Percentiles rank a stretch among this genome's conserved stretches.
Evolutionary conservation across 2,113 vertebrate species (phyloP).

Genomic region (Lepus europaeus): DNA sequence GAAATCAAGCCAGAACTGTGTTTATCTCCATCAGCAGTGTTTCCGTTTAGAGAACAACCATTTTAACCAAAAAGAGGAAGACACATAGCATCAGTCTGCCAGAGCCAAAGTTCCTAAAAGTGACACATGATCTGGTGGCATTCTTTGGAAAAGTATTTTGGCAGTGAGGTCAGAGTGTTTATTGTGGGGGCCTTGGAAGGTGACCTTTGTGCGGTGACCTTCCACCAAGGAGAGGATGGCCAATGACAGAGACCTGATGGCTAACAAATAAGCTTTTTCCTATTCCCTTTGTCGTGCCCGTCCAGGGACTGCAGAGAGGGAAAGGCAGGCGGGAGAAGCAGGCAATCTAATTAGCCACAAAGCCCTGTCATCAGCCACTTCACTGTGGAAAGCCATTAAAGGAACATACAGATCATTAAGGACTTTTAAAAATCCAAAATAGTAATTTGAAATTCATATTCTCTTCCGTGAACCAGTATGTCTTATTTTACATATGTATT

Average conservation of each 20-base stretch:
- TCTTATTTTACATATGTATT: constrained; percentile 31
- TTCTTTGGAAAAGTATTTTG: constrained; percentile 81
- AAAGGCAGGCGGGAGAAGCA: not conserved
- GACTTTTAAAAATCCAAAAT: constrained; percentile 1
- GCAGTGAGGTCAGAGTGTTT: constrained; percentile 72
- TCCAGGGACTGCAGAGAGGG: not conserved
- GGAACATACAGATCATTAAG: not conserved
- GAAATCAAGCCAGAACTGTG: constrained; percentile 25
- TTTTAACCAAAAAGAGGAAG: constrained; percentile 55
- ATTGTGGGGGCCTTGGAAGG: constrained; percentile 42
- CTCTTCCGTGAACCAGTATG: not conserved
- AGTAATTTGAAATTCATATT: constrained; percentile 30
- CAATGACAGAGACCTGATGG: not conserved
- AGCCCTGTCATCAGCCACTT: not conserved
- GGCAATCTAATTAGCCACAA: not conserved
- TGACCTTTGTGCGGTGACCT: constrained; percentile 69
- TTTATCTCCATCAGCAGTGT: not conserved
- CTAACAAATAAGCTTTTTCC: constrained; percentile 57
- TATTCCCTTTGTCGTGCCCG: not conserved
- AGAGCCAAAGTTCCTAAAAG: constrained; percentile 75
- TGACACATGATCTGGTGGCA: constrained; percentile 72
- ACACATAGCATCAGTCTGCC: constrained; percentile 51
- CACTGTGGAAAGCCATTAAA: not conserved
- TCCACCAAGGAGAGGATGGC: constrained; percentile 11
- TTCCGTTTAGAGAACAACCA: constrained; percentile 51